Base-by-base conservation (phyloP, 2,797 vertebrate species). In the Pelodytes ibericus region DNA sequence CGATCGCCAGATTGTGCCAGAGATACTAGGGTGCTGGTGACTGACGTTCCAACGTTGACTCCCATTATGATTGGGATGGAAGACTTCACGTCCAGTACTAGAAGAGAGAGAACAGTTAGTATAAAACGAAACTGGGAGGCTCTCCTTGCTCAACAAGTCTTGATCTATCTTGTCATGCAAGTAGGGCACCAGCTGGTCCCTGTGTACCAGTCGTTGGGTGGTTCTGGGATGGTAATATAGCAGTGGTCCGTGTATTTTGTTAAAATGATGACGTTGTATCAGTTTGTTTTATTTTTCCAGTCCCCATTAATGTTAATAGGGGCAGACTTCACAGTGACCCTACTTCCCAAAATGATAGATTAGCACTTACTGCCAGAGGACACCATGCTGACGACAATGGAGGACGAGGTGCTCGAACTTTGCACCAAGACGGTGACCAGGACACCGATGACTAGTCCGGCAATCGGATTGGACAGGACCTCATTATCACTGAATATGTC, bases 311-410 rank as follows among this genome's bases (percentile, higher is more conserved):
- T 36, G 5, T 36, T n/a, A n/a, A n/a, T n/a, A n/a, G n/a, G n/a
- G n/a, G 33, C 33, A 36, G 5, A 5, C 33, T 5, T 36, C 33
- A 36, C 13, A 13, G 33, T 6, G 33, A 36, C 41, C 41, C 4
- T 44, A 15, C 13, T 44, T 16, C 41, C 13, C 10, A 13, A 16
- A 44, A n/a, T n/a, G 1, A 44, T 16, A 15, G 10, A 44, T 8
- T 15, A 3, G 1, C 41, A 92, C 96, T 96, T 86, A 99, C 98
- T 0, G 16, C 94, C 94, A 80, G 98, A 96, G 44, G 98, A 94
- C 71, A 99, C 98, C 98, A 99, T 99, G 93, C 97, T 99, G 92
- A 99, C 98, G 8, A 99, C 84, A 63, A 99, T 98, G 53, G 97
- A 99, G 0, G 97, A 94, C 1, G 98, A 99, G 0, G 98, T 99